Base-by-base conservation (phyloP, 1,140 invertebrate species). In the Drosophila subpulchrella region DNA sequence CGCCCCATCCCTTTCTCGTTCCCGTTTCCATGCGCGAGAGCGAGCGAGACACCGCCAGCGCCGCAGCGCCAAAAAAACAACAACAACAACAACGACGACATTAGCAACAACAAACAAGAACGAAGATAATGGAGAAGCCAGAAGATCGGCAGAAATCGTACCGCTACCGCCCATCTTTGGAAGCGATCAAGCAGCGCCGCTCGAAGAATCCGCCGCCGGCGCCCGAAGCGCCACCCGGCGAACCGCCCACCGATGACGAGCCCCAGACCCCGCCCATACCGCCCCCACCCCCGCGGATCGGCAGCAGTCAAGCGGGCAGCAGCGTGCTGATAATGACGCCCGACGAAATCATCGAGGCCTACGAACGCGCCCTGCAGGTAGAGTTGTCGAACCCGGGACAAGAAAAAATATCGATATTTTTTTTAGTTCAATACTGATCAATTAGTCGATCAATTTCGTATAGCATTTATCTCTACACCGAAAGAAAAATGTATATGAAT, bases 311-410 rank as follows among this genome's bases (percentile, higher is more conserved):
- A 12, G 59, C 61, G 42, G 79, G 84, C 50, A 83, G 56, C 83
- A 62, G 60, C 6, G 15, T 60, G 0, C 51, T 79, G 59, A 38
- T 88, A 44, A 57, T 88, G 67, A 67, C 79, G n/a, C 83, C 83
- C 4, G 72, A 79, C 13, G 51, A 82, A 59, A 62, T 86, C n/a
- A 57, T 77, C 44, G 67, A 88, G 24, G 83, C 83, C 32, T 86
- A 83, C 30, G 71, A 76, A 55, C 73, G 53, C 7, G 76, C 84
- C 3, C 13, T 88, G 17, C 8, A 61, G 46, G 61, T 68, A 36
- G 17, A 54, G 59, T 36, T 62, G 15, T 42, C n/a, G 1, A 51
- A 12, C 15, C 2, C 30, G 30, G 30, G 20, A 20, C 20, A 20
- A 20, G 20, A 34, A 8, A 11, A 32, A 4, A 0, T 34, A 34